Evolutionary conservation across 1,140 invertebrate genomes (phyloP), one percentile per base, ranked within the genome.

Genomic region (Lutraria rhynchaena): DNA sequence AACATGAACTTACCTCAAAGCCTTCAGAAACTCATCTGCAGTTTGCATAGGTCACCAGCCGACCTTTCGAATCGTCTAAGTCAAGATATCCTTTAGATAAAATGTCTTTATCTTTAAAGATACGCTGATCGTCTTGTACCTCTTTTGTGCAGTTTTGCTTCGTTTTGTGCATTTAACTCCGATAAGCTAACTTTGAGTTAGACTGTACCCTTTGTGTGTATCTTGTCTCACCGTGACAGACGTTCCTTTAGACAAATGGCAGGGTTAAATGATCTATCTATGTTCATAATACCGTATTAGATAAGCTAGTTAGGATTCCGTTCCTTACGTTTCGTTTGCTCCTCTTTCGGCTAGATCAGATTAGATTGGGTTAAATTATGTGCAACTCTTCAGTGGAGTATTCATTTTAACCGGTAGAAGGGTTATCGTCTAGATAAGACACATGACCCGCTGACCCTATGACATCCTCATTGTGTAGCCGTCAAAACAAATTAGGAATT

Each of bases 361-460:
- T 67, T 49, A 67, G 63, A 67, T 41, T 51, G 27, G n/a, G 13
- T 67, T 67, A 51, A 41, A 19, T 27, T 24, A 29, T 67, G 24
- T 49, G 44, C 15, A 27, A 55, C 17, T 35, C 69, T 53, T 19
- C 31, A 35, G n/a, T 27, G 31, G 31, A 33, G 49, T 33, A 55
- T 71, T 57, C 49, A 71, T 55, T 55, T 71, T 67, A 46, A 33
- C 44, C 29, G 35, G 61, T 65, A 74, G 22, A 58, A 60, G 53
- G 71, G 44, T 58, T 74, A 75, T 75, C 73, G 33, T 63, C 24
- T n/a, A 41, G n/a, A 44, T 67, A 60, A 69, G 76, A 80, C 76
- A 70, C 70, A 29, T 80, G 65, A 80, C 46, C 76, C 63, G 22
- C 15, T 80, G 76, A 80, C 76, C 63, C 29, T 53, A 22, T 22